These are phyloP conservation scores for Coptotermes formosanus DNA, from an alignment of 1,140 invertebrate genomes.

Conservation along the genomic window DNA sequence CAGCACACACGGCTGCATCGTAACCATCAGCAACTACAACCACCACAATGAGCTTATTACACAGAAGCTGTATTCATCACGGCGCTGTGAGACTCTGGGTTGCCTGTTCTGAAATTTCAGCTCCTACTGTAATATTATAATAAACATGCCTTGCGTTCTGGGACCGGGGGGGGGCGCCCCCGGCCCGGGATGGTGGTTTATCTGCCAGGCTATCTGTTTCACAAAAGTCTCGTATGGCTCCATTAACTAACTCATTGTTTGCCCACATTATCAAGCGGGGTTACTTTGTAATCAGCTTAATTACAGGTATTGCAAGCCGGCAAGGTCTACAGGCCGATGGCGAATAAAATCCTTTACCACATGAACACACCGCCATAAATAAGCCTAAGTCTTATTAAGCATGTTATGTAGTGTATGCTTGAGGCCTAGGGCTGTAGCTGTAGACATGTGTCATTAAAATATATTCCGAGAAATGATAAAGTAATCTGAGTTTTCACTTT, in stretches of 20 bases:
- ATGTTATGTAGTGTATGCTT: no score
- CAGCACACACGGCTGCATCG: no score
- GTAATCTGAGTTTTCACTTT: no score
- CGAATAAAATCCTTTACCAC: not conserved
- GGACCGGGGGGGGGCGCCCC: not conserved
- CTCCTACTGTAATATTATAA: not conserved
- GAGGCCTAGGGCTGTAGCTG: no score
- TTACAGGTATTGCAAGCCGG: not conserved
- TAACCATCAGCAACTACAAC: not conserved
- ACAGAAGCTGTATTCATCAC: not conserved
- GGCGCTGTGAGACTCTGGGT: not conserved
- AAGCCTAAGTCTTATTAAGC: no score
- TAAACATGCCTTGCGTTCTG: not conserved
- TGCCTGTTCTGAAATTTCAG: not conserved
- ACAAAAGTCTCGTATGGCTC: conserved; percentile 2
- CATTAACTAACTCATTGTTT: conserved; percentile 6
- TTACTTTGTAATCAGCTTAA: not conserved
- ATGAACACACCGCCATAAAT: not conserved
- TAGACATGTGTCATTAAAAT: no score
- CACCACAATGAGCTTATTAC: not conserved
- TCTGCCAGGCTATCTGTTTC: not conserved
- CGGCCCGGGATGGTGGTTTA: not conserved
- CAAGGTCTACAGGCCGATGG: not conserved
- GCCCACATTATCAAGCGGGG: not conserved
- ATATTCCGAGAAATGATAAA: no score